Base-by-base conservation (phyloP, 2,113 vertebrate species). In the Rhabdornis inornatus region DNA sequence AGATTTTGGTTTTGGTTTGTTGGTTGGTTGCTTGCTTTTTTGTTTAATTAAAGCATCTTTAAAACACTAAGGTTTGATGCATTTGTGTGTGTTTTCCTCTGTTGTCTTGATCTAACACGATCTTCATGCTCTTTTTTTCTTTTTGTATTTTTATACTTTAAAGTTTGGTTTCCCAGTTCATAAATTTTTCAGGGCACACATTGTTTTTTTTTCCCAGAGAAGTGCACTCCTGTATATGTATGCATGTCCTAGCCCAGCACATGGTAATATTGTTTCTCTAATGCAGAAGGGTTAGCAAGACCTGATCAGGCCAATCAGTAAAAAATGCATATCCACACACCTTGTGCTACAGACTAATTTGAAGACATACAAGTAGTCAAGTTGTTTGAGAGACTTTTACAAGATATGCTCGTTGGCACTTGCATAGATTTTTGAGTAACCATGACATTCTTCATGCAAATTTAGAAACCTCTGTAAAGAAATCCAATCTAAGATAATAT, bases 161-260 rank as follows among this genome's bases (percentile, higher is more conserved):
- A 65, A 39, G 33, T 91, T 77, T 61, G 37, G 15, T 37, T 93
- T 89, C 55, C 31, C 45, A 49, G 55, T 20, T 61, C 10, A 60
- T 39, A 56, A 65, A 81, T 74, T 81, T 71, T 87, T 70, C 30
- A 70, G 50, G 31, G 77, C 27, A 63, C 5, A 5, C 5, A 2
- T 16, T 16, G 8, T 1, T 87, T 74, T 88, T 88, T 89, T 72
- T 28, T 1, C 24, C 40, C n/a, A 33, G 28, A 44, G 19, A 78
- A 76, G 74, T 19, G 18, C 10, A 52, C 15, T 64, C n/a, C 13
- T 65, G 18, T 63, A 33, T 35, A 57, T 12, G 35, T 19, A 71
- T 3, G 2, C 14, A 64, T 0, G 1, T 15, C 23, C 13, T 39
- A 74, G 12, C 19, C 21, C 19, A 20, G 59, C 5, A 53, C 1